Conservation (phyloP, 1,140 invertebrate genomes). For the Eriocheir sinensis region DNA sequence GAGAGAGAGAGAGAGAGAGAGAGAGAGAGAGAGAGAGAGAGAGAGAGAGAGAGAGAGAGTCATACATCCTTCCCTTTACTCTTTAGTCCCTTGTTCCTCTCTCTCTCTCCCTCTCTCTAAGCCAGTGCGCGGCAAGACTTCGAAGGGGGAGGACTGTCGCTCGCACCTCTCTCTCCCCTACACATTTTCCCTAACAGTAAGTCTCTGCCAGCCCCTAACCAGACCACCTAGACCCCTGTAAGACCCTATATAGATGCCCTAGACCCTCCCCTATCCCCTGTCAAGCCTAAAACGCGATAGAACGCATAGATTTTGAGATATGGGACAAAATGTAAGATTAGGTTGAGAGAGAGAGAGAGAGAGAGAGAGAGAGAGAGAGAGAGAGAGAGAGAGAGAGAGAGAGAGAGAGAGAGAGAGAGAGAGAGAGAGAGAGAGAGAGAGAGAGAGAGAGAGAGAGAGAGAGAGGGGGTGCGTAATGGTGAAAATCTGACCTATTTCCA, state of each 20-base stretch:
- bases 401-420: background rate
- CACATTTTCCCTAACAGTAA: background rate
- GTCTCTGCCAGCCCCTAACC: background rate
- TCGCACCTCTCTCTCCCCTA: background rate
- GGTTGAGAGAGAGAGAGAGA: background rate
- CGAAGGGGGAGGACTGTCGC: background rate
- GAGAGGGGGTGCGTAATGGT: background rate
- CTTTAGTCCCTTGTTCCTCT: background rate
- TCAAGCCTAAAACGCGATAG: background rate
- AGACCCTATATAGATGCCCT: background rate
- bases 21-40: background rate
- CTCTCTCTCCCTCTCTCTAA: background rate
- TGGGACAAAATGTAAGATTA: background rate
- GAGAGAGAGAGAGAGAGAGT: too few relatives aligned
- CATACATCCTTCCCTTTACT: background rate
- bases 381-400: background rate
- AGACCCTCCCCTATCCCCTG: background rate
- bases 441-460: slow-evolving; percentile 1
- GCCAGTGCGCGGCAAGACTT: background rate
- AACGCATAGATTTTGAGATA: too few relatives aligned
- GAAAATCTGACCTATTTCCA: background rate
- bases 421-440: background rate
- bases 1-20: slow-evolving; percentile 32
- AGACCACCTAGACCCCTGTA: background rate
- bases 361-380: background rate